phyloP scores from a whole-genome alignment of 2,888 invertebrate species.

The Laothoe populi region DNA sequence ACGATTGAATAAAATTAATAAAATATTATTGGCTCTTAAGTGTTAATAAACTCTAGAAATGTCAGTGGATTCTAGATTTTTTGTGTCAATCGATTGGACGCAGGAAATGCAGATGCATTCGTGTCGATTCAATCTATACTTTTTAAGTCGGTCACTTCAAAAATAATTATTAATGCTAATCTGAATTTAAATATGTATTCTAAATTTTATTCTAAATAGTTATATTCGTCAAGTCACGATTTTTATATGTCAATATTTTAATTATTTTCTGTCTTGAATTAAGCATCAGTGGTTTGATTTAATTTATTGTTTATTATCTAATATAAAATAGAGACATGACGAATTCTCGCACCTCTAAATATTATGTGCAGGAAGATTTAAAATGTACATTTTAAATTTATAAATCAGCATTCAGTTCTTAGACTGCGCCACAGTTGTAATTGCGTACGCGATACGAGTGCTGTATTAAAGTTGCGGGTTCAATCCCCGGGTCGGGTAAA shows the following conservation, averaged over 20 bases:
- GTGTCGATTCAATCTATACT: background rate
- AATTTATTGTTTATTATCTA: too few species aligned
- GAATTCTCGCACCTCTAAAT: too few species aligned
- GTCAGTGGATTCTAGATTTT: slow-evolving; percentile 9
- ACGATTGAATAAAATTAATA: background rate
- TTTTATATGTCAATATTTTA: background rate
- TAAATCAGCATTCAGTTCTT: too few species aligned
- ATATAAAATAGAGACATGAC: too few species aligned
- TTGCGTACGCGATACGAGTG: too few species aligned
- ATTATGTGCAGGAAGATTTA: too few species aligned
- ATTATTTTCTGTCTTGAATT: background rate
- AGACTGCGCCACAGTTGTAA: too few species aligned
- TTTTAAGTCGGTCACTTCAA: background rate
- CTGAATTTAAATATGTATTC: background rate
- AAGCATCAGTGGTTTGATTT: too few species aligned
- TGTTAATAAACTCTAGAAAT: slow-evolving; percentile 16
- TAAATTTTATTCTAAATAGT: background rate
- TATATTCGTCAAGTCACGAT: background rate
- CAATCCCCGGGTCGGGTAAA: too few species aligned
- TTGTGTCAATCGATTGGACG: slow-evolving; percentile 1
- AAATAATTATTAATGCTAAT: slow-evolving; percentile 11
- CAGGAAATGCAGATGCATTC: slow-evolving; percentile 12
- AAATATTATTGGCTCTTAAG: background rate
- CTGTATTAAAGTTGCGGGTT: too few species aligned
- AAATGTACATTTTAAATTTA: too few species aligned